Percentiles rank a stretch among this genome's conserved stretches.
These are phyloP conservation scores for Gobio gobio DNA, from an alignment of 2,113 vertebrate species.

Conservation along the genomic window DNA sequence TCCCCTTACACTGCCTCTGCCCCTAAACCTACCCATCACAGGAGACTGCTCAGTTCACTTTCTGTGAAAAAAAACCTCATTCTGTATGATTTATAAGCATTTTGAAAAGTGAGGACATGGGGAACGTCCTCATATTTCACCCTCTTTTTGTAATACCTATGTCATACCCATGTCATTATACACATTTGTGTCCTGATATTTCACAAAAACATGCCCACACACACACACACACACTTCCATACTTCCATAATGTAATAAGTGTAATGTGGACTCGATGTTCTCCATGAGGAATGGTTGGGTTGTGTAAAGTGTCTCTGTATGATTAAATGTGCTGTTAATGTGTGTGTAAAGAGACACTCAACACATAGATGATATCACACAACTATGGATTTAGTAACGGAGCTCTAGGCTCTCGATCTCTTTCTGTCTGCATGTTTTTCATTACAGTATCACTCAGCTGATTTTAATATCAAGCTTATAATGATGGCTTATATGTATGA, in stretches of 20 bases:
- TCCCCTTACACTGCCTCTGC: no score
- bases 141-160: no score
- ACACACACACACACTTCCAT: neutral
- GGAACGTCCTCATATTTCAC: no score
- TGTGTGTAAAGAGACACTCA: neutral
- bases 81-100: no score
- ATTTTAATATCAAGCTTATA: neutral
- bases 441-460: neutral
- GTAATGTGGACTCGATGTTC: neutral
- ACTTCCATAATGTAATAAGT: neutral
- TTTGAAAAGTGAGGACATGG: no score
- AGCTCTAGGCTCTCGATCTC: neutral
- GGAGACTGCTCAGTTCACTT: no score
- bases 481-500: neutral
- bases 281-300: neutral
- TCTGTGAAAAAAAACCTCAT: no score
- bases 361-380: neutral
- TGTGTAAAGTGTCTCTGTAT: neutral
- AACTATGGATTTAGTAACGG: neutral
- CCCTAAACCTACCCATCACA: no score
- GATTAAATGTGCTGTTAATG: neutral
- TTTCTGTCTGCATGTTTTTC: slow-evolving; percentile 25
- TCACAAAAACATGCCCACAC: no score
- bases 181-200: no score
- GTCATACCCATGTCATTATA: no score